Percentiles rank a stretch among this genome's conserved stretches.
Evolutionary conservation across 2,113 vertebrate genomes (phyloP).

Genomic region (Melanotaenia duboulayi): DNA sequence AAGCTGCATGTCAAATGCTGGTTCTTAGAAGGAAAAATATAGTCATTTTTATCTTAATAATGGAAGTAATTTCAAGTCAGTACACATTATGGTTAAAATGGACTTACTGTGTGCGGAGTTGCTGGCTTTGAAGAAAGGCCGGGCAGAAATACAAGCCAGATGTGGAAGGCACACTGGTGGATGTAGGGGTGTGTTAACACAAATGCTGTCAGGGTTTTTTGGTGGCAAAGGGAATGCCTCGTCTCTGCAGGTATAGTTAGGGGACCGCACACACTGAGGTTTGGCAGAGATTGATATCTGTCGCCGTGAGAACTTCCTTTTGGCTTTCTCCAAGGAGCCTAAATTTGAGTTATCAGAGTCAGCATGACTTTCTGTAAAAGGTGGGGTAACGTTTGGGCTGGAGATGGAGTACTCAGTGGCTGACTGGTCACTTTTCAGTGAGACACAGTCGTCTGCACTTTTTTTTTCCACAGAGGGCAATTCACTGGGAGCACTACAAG

Average conservation of each 20-base stretch:
- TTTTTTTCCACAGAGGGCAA: constrained; percentile 41
- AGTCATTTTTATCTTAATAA: neutral
- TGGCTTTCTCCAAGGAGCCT: constrained; percentile 80
- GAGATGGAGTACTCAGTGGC: constrained; percentile 32
- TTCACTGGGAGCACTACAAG: constrained; percentile 40
- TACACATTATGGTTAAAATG: neutral
- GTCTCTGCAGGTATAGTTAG: constrained; percentile 13
- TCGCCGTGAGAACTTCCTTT: constrained; percentile 71
- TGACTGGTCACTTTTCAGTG: constrained; percentile 43
- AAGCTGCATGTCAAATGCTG: constrained; percentile 29
- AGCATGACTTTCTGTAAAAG: constrained; percentile 24
- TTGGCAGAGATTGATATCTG: constrained; percentile 63
- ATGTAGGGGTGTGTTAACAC: neutral
- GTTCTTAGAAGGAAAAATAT: constrained; percentile 22
- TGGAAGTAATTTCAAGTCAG: neutral
- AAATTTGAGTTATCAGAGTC: constrained; percentile 64
- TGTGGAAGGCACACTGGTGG: constrained; percentile 46
- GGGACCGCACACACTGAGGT: constrained; percentile 57
- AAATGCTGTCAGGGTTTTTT: constrained; percentile 18
- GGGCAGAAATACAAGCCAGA: constrained; percentile 71
- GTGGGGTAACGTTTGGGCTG: constrained; percentile 66
- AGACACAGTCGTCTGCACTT: constrained; percentile 33
- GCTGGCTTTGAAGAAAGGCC: constrained; percentile 69
- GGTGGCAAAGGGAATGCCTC: constrained; percentile 18
- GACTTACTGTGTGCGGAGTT: constrained; percentile 40